Evolutionary conservation across 2,113 vertebrate species (phyloP).

Genomic region (Rhineura floridana): DNA sequence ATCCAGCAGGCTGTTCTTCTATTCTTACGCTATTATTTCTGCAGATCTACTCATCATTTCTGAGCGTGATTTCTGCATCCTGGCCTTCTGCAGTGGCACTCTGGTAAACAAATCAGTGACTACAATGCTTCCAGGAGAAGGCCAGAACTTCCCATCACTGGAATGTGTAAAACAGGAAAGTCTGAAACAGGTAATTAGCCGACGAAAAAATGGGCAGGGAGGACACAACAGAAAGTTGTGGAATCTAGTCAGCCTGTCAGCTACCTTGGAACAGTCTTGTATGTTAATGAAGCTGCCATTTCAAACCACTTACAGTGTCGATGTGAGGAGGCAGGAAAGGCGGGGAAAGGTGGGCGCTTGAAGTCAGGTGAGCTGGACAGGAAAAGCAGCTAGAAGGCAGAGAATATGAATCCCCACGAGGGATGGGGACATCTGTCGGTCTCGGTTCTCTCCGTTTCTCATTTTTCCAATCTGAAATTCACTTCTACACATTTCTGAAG

Average conservation of each 20-base stretch:
- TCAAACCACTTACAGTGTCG: not conserved
- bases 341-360: not conserved
- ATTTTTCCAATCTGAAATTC: no score
- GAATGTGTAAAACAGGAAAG: not conserved
- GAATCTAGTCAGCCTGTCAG: no score
- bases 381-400: not conserved
- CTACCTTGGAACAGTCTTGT: not conserved
- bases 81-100: not conserved
- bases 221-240: not conserved
- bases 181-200: not conserved
- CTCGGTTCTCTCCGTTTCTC: no score
- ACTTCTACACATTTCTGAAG: no score
- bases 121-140: not conserved
- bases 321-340: not conserved
- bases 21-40: not conserved
- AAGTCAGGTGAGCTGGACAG: not conserved
- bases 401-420: no score
- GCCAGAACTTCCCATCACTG: not conserved
- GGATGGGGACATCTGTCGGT: no score
- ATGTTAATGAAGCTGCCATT: not conserved
- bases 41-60: not conserved
- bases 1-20: no score
- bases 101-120: not conserved
- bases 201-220: not conserved
- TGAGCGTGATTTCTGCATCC: not conserved